Percentiles rank a stretch among this genome's conserved stretches.
Conservation (phyloP, 2,888 invertebrate genomes). For the Lycocerus yunnanus region DNA sequence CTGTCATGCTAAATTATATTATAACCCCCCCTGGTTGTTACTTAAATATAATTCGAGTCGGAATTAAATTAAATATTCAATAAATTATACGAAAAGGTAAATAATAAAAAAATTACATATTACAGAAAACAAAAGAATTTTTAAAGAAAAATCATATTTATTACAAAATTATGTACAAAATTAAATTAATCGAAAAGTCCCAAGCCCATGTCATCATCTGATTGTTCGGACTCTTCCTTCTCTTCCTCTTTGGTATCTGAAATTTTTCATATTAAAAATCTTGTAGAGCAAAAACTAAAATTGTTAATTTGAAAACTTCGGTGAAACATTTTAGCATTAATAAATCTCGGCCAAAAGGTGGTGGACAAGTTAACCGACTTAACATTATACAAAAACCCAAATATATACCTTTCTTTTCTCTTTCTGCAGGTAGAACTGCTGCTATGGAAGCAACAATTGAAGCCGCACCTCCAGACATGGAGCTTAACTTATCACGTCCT, state of each 20-base stretch:
- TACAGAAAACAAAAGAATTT: no score
- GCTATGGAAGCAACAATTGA: not conserved
- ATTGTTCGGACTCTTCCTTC: conserved; percentile 90
- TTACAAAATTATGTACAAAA: conserved; percentile 19
- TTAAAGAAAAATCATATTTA: not conserved
- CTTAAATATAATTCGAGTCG: no score
- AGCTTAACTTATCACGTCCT: conserved; percentile 86
- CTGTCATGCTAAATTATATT: no score
- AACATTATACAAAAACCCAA: conserved; percentile 48
- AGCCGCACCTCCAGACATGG: conserved; percentile 82
- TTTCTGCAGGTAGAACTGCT: conserved; percentile 63
- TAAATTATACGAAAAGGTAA: no score
- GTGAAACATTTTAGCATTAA: conserved; percentile 52
- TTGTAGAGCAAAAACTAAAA: conserved; percentile 19
- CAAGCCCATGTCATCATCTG: conserved; percentile 98
- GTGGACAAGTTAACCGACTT: not conserved
- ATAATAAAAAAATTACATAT: no score
- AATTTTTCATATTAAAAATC: conserved; percentile 46
- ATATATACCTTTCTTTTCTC: conserved; percentile 72
- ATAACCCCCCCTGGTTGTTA: no score
- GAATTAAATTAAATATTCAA: no score
- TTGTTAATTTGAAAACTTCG: conserved; percentile 47
- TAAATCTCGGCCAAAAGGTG: conserved; percentile 70
- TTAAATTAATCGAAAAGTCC: conserved; percentile 84
- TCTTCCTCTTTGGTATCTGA: conserved; percentile 80